These are phyloP conservation scores for Parnassius apollo DNA, from an alignment of 2,888 invertebrate genomes.

Conservation along the genomic window DNA sequence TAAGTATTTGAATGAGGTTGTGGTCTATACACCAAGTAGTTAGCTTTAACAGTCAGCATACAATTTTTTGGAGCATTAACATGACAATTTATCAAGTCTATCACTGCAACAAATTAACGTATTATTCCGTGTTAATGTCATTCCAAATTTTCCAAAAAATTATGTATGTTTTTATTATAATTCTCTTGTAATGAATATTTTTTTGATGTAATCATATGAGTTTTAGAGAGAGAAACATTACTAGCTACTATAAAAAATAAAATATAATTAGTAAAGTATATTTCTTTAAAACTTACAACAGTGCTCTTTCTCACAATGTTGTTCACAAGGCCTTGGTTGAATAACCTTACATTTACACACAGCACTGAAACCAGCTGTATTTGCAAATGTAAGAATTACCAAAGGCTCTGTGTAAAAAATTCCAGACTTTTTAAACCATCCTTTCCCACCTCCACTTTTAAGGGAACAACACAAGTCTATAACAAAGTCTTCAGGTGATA, in stretches of 20 bases:
- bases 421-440: slow-evolving; percentile 50
- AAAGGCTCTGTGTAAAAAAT: slow-evolving; percentile 58
- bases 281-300: slow-evolving; percentile 52
- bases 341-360: slow-evolving; percentile 49
- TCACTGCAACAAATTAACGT: slow-evolving; percentile 50
- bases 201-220: too few species aligned
- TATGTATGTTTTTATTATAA: too few species aligned
- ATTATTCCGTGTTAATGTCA: background rate
- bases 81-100: slow-evolving; percentile 47
- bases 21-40: slow-evolving; percentile 58
- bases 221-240: too few species aligned
- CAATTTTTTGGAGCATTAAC: slow-evolving; percentile 55
- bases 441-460: slow-evolving; percentile 40
- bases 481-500: slow-evolving; percentile 59
- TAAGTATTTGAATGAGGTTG: slow-evolving; percentile 50
- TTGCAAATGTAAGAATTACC: slow-evolving; percentile 59
- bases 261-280: too few species aligned
- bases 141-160: too few species aligned
- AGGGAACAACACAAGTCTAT: slow-evolving; percentile 44
- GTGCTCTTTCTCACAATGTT: slow-evolving; percentile 60
- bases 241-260: too few species aligned
- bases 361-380: slow-evolving; percentile 45
- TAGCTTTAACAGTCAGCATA: slow-evolving; percentile 56
- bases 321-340: slow-evolving; percentile 50
- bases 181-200: too few species aligned